phyloP scores from a whole-genome alignment of 2,113 vertebrate genomes.

The Megalops atlanticus region DNA sequence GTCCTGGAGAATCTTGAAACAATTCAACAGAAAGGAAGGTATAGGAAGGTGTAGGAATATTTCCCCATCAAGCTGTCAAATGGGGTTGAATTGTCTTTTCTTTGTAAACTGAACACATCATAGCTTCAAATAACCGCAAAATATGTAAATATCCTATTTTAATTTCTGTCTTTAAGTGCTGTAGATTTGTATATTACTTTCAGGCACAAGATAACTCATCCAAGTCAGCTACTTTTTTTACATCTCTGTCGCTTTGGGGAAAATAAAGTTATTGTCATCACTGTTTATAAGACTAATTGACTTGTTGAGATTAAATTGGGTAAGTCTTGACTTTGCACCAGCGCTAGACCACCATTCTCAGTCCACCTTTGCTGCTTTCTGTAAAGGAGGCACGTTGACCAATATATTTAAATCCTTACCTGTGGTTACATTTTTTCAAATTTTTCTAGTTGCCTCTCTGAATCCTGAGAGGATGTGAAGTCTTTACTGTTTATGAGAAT shows the following conservation, averaged over 20 bases:
- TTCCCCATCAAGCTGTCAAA: not conserved
- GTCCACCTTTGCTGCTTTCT: not conserved
- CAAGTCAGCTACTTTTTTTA: not conserved
- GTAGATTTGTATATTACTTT: not conserved
- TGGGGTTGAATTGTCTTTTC: not conserved
- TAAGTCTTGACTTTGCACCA: not conserved
- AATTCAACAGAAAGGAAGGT: not conserved
- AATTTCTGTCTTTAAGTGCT: not conserved
- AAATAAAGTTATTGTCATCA: not conserved
- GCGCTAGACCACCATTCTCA: not conserved
- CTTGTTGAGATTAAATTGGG: not conserved
- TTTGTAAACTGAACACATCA: not conserved
- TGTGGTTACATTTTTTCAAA: not conserved
- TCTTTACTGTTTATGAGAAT: not conserved
- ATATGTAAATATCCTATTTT: not conserved
- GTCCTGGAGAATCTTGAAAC: not conserved
- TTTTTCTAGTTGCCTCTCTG: not conserved
- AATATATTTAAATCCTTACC: not conserved
- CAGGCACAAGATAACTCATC: not conserved
- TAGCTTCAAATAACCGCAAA: not conserved
- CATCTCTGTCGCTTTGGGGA: not conserved
- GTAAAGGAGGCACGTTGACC: not conserved
- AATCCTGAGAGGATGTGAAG: not conserved
- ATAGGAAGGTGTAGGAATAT: too few species aligned
- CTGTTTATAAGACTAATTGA: not conserved